Percentiles rank a stretch among this genome's conserved stretches.
These are phyloP conservation scores for Arothron firmamentum DNA, from an alignment of 2,113 vertebrate genomes.

Conservation along the genomic window DNA sequence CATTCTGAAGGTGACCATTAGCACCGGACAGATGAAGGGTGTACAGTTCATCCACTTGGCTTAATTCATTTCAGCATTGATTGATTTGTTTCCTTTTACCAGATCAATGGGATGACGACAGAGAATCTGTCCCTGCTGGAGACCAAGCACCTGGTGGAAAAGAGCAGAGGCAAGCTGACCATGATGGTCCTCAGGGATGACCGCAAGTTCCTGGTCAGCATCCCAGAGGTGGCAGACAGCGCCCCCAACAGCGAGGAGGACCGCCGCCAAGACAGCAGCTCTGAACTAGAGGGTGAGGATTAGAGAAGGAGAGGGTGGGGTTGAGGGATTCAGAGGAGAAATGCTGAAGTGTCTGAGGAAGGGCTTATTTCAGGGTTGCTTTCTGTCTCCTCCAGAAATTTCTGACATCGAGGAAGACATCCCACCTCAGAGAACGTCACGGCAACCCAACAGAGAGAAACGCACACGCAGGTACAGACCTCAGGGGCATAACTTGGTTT, in stretches of 20 bases:
- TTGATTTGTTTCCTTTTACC: not conserved
- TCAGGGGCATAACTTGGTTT: not conserved
- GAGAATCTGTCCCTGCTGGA: conserved; percentile 90
- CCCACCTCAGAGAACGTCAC: conserved; percentile 48
- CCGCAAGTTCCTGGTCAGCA: conserved; percentile 87
- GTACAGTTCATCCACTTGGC: no score
- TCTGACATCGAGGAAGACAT: conserved; percentile 81
- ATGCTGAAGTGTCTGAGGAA: no score
- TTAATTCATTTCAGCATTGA: not conserved
- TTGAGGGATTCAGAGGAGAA: not conserved
- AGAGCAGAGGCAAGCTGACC: conserved; percentile 83
- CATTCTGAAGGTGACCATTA: conserved; percentile 83
- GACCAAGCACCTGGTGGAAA: conserved; percentile 88
- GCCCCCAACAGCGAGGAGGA: conserved; percentile 75
- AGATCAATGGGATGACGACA: conserved; percentile 93
- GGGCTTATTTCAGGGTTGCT: not conserved
- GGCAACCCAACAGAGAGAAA: conserved; percentile 59
- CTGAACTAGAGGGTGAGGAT: conserved; percentile 83
- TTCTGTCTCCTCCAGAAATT: conserved; percentile 76
- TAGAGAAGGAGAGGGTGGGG: no score
- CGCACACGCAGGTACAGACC: conserved; percentile 67
- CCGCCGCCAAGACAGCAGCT: conserved; percentile 75
- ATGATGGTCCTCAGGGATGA: conserved; percentile 85
- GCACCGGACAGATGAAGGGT: not conserved
- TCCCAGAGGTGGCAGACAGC: conserved; percentile 81